Percentiles rank a stretch among this genome's conserved stretches.
phyloP scores from a whole-genome alignment of 1,140 invertebrate species.

The Nasonia giraulti region DNA sequence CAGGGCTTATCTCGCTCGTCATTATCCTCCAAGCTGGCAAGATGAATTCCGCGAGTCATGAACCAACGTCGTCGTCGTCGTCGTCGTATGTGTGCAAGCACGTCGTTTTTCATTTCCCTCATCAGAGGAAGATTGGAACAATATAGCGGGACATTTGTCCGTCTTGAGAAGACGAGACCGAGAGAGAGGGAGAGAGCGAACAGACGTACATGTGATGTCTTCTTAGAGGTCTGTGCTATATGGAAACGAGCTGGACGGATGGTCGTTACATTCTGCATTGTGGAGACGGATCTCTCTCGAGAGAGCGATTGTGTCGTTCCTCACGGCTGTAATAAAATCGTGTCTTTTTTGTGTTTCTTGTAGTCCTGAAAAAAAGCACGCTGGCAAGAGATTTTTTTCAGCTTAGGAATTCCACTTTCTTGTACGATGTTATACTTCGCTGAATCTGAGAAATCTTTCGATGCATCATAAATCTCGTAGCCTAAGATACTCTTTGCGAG shows the following conservation, averaged over 20 bases:
- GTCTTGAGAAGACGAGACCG: background rate
- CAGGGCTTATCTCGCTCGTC: background rate
- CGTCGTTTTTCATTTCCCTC: background rate
- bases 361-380: background rate
- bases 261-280: background rate
- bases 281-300: background rate
- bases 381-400: no score
- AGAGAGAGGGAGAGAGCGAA: no score
- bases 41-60: background rate
- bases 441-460: no score
- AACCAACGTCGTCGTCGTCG: background rate
- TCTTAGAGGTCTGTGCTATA: background rate
- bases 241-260: background rate
- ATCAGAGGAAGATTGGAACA: background rate
- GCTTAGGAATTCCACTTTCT: no score
- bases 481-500: no score
- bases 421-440: no score
- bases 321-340: background rate
- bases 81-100: background rate
- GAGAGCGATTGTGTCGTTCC: background rate
- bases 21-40: background rate
- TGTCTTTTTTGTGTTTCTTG: background rate
- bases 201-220: background rate
- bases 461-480: no score
- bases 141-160: background rate